phyloP scores from a whole-genome alignment of 2,113 vertebrate genomes.

The Cacatua alba region DNA sequence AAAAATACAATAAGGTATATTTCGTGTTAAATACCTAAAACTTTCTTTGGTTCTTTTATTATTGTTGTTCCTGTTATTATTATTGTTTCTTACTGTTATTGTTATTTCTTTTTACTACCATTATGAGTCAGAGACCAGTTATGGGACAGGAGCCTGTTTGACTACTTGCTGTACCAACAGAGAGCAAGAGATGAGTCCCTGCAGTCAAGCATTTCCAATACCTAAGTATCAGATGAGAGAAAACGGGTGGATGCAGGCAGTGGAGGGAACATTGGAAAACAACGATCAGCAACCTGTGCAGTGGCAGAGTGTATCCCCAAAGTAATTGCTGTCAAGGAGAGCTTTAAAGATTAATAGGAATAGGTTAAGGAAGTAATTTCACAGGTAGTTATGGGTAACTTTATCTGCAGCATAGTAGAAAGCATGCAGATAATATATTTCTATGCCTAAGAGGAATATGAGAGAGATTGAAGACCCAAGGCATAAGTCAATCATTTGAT shows the following conservation, averaged over 20 bases:
- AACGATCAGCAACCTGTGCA: background rate
- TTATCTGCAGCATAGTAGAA: background rate
- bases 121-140: background rate
- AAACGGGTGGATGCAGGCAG: fast-evolving
- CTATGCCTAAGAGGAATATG: background rate
- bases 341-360: background rate
- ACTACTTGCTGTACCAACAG: background rate
- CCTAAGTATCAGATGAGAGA: background rate
- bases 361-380: background rate
- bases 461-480: background rate
- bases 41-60: background rate
- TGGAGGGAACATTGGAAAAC: background rate
- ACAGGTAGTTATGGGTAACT: background rate
- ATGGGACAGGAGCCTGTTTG: background rate
- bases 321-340: background rate
- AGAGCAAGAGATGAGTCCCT: background rate
- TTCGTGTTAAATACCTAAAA: background rate
- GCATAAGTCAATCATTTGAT: background rate
- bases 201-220: background rate
- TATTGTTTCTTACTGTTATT: background rate
- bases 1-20: background rate
- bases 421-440: background rate
- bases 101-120: background rate
- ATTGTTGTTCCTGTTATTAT: background rate
- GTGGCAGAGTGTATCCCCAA: background rate